Base-by-base conservation (phyloP, 2,797 vertebrate species). In the Anolis apletophallus region DNA sequence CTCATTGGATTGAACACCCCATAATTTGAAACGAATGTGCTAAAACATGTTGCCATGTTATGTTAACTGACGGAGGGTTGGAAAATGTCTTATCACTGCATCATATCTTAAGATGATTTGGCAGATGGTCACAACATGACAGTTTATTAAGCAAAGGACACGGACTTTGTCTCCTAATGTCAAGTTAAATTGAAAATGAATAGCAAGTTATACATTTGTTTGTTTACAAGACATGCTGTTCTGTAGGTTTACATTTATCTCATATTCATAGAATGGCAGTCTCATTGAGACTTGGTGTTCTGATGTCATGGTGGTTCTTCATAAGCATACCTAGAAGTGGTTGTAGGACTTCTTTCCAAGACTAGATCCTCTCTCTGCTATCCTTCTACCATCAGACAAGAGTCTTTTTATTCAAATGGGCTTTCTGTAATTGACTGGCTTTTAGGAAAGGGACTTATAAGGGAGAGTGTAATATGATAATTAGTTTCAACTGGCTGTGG, bases 1-100 rank as follows among this genome's bases (percentile, higher is more conserved):
- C 90, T 87, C 40, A 68, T 78, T 36, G 29, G 0, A n/a, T 11
- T 80, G 81, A 21, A 68, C n/a, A 1, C 26, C 14, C 79, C 1
- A 17, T 3, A 26, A 2, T 57, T 50, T 57, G 79, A 88, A 90
- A 40, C 26, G 84, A 91, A 91, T 46, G 80, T 68, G 55, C 36
- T 34, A 83, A 69, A 93, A n/a, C 91, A 0, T 1, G 61, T 90
- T 93, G 91, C 87, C 92, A 73, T 5, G 3, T 59, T 34, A 3
- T 0, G 64, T 92, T 90, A 91, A 32, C 81, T 72, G 81, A 80
- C 0, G 26, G 73, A 74, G 3, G 7, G 69, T 12, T 52, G 0
- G 3, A 72, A 16, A 14, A 46, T 23, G 86, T 81, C 92, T 73
- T 79, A 67, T 84, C 86, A 3, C 7, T 0, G 13, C 54, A 40